Conservation (phyloP, 2,797 vertebrate species). For the Mus caroli region DNA sequence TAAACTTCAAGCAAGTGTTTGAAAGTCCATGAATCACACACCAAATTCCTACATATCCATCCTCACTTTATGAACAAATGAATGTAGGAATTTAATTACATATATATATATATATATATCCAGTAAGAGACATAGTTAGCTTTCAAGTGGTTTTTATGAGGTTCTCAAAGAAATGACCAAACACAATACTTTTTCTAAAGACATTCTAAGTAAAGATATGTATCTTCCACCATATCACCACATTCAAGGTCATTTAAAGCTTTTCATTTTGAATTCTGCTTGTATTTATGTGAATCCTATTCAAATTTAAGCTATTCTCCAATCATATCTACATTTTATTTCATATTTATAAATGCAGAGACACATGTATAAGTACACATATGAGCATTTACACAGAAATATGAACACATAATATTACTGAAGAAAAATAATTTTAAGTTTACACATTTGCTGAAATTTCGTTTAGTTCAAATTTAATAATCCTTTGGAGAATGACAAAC, state of each 20-base stretch:
- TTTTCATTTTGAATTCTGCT: background rate
- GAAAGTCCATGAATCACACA: background rate
- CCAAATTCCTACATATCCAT: background rate
- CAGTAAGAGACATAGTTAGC: background rate
- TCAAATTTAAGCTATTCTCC: background rate
- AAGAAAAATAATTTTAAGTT: background rate
- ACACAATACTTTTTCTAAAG: background rate
- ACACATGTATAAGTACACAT: background rate
- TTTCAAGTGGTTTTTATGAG: background rate
- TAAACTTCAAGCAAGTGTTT: background rate
- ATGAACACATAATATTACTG: background rate
- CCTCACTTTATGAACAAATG: too few species aligned
- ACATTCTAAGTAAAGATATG: background rate
- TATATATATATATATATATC: too few species aligned
- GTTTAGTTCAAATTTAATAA: background rate
- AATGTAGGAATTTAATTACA: too few species aligned
- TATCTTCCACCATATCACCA: background rate
- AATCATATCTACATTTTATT: conserved; percentile 15
- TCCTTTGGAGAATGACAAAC: fast-evolving
- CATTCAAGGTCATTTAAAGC: background rate
- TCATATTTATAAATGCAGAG: background rate
- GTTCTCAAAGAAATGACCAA: background rate
- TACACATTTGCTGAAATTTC: background rate
- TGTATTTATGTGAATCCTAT: background rate
- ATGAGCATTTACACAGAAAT: fast-evolving